Conservation (phyloP, 1,140 invertebrate species). For the Heliconius nattereri region DNA sequence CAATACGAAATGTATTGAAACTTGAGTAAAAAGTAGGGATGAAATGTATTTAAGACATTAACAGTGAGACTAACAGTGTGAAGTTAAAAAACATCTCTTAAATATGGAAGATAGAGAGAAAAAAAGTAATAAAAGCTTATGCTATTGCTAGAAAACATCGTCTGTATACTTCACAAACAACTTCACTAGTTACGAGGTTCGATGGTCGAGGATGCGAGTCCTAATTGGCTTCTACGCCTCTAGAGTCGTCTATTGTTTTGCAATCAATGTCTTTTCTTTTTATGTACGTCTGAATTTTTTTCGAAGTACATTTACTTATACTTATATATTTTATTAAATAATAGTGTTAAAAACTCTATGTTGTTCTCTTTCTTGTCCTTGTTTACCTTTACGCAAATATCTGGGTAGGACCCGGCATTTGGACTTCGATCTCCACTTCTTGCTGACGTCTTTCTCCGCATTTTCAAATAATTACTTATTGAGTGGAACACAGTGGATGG, state of each 20-base stretch:
- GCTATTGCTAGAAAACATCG: background rate
- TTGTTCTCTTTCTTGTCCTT: too few relatives aligned
- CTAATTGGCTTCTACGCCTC: conserved; percentile 18
- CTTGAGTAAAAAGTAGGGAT: too few relatives aligned
- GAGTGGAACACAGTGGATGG: too few relatives aligned
- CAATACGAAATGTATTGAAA: too few relatives aligned
- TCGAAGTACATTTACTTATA: background rate
- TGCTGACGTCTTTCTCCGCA: background rate
- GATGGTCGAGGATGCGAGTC: conserved; percentile 13
- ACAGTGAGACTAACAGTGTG: too few relatives aligned
- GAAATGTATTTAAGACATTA: too few relatives aligned
- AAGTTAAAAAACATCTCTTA: too few relatives aligned
- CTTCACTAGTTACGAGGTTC: conserved; percentile 22
- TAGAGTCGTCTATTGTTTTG: background rate
- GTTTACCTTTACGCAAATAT: too few relatives aligned
- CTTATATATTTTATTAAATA: too few relatives aligned
- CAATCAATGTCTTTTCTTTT: conserved; percentile 7
- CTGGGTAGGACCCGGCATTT: background rate
- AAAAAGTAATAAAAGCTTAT: background rate
- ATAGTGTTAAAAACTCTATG: background rate
- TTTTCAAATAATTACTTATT: background rate
- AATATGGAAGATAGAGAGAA: too few relatives aligned
- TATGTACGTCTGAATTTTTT: background rate
- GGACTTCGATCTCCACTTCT: background rate
- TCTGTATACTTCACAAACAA: conserved; percentile 1